Base-by-base conservation (phyloP, 2,113 vertebrate genomes). In the Hepsetus odoe region DNA sequence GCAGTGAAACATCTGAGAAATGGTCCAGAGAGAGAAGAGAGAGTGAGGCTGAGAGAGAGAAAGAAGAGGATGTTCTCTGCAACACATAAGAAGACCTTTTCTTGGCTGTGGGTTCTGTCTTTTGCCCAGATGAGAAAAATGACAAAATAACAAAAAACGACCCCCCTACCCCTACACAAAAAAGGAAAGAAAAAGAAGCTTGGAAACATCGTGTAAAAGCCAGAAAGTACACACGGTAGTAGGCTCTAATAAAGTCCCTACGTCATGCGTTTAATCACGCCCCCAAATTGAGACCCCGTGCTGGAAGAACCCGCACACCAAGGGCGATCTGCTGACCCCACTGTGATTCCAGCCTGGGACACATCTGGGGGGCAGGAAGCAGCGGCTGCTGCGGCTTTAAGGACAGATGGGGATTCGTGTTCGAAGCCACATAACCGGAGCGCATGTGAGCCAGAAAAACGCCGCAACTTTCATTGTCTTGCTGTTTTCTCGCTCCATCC, bases 361-460 rank as follows among this genome's bases (percentile, higher is more conserved):
- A 38, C 35, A 35, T 35, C n/a, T 10, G 18, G 42, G 61, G 75
- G 61, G 38, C 22, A 10, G 66, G 38, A 55, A 55, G 4, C 9
- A 55, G 51, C 24, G 51, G 51, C 82, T 92, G 91, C 86, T 86
- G 85, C 91, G 92, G 92, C 93, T 90, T 87, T 85, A 84, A 92
- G 87, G 85, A 81, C 88, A 89, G 88, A 89, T 87, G 82, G 80
- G 69, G 64, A 49, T 28, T 26, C 64, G 61, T 51, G 38, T 53
- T 55, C 24, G 13, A 53, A 55, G 30, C 40, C 14, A 32, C 16
- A 5, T 44, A 68, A 42, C 28, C 5, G 18, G 18, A 56, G 26
- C 16, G 28, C 13, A 44, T 6, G 53, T 46, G 12, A 67, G 16
- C 13, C n/a, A n/a, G 32, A 77, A 77, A 30, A 40, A 59, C 4